Evolutionary conservation across 2,797 vertebrate species (phyloP), one percentile per base, ranked within the genome.

Genomic region (Morus bassanus): DNA sequence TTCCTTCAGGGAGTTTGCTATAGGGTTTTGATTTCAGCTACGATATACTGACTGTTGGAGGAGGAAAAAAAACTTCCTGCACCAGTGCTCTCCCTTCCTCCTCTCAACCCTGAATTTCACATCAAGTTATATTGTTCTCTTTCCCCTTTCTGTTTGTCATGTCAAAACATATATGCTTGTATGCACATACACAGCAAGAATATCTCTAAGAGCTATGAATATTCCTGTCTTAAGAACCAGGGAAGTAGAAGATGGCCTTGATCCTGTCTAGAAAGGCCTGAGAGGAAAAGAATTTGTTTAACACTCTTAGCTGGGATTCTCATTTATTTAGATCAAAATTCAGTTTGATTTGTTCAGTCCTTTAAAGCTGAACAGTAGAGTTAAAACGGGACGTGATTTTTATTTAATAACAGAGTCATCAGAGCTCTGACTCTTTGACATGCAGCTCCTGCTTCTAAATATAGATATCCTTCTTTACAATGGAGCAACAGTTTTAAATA

Each of bases 21-120:
- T 63, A 90, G 85, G 93, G 81, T 74, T 96, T 95, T 95, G 92
- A 97, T 98, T 98, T 97, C 97, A 97, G 72, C 94, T 92, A 61
- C 12, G 86, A 97, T 96, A 97, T 37, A 85, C 88, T 76, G 90
- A 89, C 70, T 93, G 92, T 84, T 95, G 79, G 86, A 94, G 88
- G 73, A 95, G 69, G 50, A 94, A 91, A 90, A 93, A 95, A 80
- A 35, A 70, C 89, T 94, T 96, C 89, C 90, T 95, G 94, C 92
- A 85, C 51, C 85, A 93, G 74, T 74, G 48, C 24, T 86, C 79
- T 85, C 82, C 39, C 48, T 91, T 96, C 83, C 93, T 87, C 80
- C 53, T 94, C 85, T 65, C 75, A 84, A 7, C n/a, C 9, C 65
- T 88, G 82, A 82, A 69, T 92, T 91, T 93, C 89, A 91, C 56